These are phyloP conservation scores for Mechanitis messenoides DNA, from an alignment of 2,888 invertebrate genomes.

Conservation along the genomic window DNA sequence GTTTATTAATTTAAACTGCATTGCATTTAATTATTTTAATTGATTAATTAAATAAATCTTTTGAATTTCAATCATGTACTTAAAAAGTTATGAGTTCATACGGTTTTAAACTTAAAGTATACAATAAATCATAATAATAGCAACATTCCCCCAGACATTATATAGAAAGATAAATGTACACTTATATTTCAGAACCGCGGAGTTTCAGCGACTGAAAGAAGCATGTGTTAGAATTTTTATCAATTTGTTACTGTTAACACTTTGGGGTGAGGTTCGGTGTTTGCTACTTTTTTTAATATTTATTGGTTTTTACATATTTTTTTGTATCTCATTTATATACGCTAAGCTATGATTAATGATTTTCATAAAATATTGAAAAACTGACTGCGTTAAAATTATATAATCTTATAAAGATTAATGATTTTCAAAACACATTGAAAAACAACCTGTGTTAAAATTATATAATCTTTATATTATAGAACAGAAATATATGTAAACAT, in stretches of 20 bases:
- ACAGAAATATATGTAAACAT: too few relatives aligned
- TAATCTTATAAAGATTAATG: too few relatives aligned
- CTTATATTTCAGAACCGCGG: slow-evolving; percentile 42
- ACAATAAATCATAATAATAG: background rate
- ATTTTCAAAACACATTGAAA: too few relatives aligned
- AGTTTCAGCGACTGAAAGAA: slow-evolving; percentile 38
- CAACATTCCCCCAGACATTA: background rate
- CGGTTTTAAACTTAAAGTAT: too few relatives aligned
- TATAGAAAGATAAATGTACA: slow-evolving; percentile 38
- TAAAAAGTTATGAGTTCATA: background rate
- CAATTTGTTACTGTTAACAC: slow-evolving; percentile 52
- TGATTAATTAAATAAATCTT: background rate
- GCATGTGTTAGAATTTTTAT: slow-evolving; percentile 58
- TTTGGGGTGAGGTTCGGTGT: slow-evolving; percentile 24
- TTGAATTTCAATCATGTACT: background rate
- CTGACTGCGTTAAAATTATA: too few relatives aligned
- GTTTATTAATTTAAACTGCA: background rate
- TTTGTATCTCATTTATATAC: background rate
- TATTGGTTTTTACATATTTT: background rate
- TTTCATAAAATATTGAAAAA: too few relatives aligned
- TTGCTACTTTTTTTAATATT: background rate
- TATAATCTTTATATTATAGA: too few relatives aligned
- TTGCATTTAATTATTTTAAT: background rate
- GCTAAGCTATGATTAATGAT: too few relatives aligned
- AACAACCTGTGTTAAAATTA: too few relatives aligned